A percentile compares a stretch with the other conserved stretches of the same genome.
These are phyloP conservation scores for Lycia hirtaria DNA, from an alignment of 2,888 invertebrate species.

Conservation along the genomic window DNA sequence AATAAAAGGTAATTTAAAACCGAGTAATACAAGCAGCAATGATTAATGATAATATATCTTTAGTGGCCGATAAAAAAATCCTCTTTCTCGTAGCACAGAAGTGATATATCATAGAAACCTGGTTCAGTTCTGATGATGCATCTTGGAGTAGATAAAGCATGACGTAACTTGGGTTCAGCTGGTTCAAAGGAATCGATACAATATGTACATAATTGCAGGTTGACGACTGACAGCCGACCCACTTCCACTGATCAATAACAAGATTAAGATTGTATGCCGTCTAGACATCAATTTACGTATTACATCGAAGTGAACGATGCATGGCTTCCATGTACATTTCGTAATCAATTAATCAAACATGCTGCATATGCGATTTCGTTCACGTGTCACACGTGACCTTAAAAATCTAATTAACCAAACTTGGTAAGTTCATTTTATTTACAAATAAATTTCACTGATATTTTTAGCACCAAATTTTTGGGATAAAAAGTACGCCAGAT, in stretches of 20 bases:
- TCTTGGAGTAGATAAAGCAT: constrained; percentile 20
- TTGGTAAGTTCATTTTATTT: too few relatives aligned
- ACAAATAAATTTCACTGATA: too few relatives aligned
- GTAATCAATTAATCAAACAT: background rate
- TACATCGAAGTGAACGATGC: background rate
- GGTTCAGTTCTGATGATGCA: constrained; percentile 10
- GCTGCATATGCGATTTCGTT: too few relatives aligned
- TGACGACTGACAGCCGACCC: constrained; percentile 54
- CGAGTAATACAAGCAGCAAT: too few relatives aligned
- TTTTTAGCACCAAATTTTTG: too few relatives aligned
- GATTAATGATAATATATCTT: background rate
- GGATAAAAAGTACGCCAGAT: too few relatives aligned
- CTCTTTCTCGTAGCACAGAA: background rate
- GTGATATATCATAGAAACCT: background rate
- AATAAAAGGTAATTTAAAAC: too few relatives aligned
- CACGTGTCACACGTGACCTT: too few relatives aligned
- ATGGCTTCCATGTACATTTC: background rate
- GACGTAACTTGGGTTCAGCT: constrained; percentile 26
- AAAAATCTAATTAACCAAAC: too few relatives aligned
- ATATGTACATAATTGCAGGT: constrained; percentile 45
- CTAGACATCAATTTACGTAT: background rate
- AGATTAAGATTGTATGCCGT: constrained; percentile 16
- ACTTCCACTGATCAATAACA: constrained; percentile 39
- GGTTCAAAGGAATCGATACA: constrained; percentile 51
- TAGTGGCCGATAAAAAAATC: background rate